phyloP scores from a whole-genome alignment of 2,888 invertebrate genomes.

The Nemotelus nigrinus region DNA sequence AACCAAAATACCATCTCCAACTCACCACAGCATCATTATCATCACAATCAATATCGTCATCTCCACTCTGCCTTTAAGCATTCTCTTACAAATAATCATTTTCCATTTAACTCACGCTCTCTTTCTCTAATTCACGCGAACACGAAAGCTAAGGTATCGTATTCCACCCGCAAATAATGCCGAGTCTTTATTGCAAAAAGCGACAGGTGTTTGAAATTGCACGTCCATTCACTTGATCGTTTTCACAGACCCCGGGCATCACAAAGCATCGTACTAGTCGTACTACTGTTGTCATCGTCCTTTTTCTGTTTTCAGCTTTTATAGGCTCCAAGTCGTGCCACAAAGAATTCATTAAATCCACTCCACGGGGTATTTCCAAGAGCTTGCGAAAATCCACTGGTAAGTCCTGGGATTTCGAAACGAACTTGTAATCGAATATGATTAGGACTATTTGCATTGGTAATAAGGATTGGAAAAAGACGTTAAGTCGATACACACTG shows the following conservation, averaged over 20 bases:
- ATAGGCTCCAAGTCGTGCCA: slow-evolving; percentile 24
- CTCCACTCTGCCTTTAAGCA: too few relatives aligned
- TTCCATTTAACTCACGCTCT: too few relatives aligned
- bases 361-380: slow-evolving; percentile 5
- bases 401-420: slow-evolving; percentile 19
- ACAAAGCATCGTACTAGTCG: too few relatives aligned
- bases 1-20: too few relatives aligned
- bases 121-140: too few relatives aligned
- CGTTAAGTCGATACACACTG: slow-evolving; percentile 20
- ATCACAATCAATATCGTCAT: too few relatives aligned
- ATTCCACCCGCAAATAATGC: background rate
- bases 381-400: slow-evolving; percentile 13
- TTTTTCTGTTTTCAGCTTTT: background rate
- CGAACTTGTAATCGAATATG: slow-evolving; percentile 32
- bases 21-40: too few relatives aligned
- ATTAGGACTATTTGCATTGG: slow-evolving; percentile 33
- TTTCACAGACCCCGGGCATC: background rate
- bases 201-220: slow-evolving; percentile 30
- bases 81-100: too few relatives aligned
- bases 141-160: too few relatives aligned
- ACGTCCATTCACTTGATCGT: slow-evolving; percentile 23
- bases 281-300: too few relatives aligned
- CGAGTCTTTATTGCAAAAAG: slow-evolving; percentile 14
- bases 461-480: slow-evolving; percentile 23
- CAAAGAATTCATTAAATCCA: slow-evolving; percentile 34